Evolutionary conservation across 2,797 vertebrate genomes (phyloP), one percentile per base, ranked within the genome.

Genomic region (Hypotaenidia philippensis): DNA sequence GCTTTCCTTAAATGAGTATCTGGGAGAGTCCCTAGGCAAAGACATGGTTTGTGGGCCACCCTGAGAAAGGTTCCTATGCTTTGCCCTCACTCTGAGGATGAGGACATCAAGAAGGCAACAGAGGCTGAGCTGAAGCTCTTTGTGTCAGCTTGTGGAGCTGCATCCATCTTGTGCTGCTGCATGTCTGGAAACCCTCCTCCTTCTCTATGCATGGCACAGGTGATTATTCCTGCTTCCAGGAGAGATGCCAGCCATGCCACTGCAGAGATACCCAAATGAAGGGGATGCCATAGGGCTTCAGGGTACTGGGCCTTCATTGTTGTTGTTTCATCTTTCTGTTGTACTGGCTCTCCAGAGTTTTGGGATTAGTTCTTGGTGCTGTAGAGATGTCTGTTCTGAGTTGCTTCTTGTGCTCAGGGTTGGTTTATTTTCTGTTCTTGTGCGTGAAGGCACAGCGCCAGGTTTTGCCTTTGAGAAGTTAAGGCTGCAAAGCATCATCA

Each of bases 151-250:
- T 69, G 7, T 5, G 21, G 76, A 78, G 23, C 61, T 52, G 18
- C 21, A 38, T 71, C 38, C 9, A 3, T 49, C 36, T 50, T 19
- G 32, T 26, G 68, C 63, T 79, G 61, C 72, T 66, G 47, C 26
- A 12, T 27, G 57, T 12, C 1, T 0, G 27, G 41, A 56, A 38
- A 38, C 22, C 21, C 45, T 45, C 18, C 44, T 81, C 65, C 4
- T 53, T 7, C 20, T 44, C 25, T 19, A 4, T 38, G 16, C n/a
- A 5, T 0, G 0, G 49, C 1, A 5, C 19, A 15, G 15, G 23
- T 27, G 50, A 40, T 31, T 26, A 31, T 11, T 64, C 40, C 44
- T 36, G 7, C 23, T 49, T 65, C 53, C 76, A 1, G 2, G n/a
- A 21, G 31, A 59, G 23, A 31, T 0, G 2, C 21, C 3, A 1